A percentile compares a stretch with the other conserved stretches of the same genome.
phyloP scores from a whole-genome alignment of 2,797 vertebrate species.

The Chiroxiphia lanceolata region DNA sequence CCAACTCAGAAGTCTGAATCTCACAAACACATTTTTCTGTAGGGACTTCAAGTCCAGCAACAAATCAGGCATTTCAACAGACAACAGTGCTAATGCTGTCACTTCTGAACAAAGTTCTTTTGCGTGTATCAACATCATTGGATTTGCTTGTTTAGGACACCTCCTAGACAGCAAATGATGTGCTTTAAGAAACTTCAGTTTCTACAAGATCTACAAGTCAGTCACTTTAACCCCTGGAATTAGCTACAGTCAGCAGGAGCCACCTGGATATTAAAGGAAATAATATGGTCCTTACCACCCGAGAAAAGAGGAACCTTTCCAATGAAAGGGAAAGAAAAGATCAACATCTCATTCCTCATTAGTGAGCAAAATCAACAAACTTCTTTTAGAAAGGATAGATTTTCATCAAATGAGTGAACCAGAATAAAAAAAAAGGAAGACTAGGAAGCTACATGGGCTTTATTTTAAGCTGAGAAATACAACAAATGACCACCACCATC shows the following conservation, averaged over 20 bases:
- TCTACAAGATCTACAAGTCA: neutral
- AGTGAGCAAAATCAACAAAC: neutral
- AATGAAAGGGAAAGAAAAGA: neutral
- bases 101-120: neutral
- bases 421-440: neutral
- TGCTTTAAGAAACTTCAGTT: neutral
- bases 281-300: neutral
- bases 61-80: neutral
- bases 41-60: neutral
- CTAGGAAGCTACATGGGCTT: neutral
- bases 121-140: neutral
- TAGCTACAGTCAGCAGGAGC: neutral
- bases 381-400: neutral
- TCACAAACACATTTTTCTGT: neutral
- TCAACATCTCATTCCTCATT: neutral
- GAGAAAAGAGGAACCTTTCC: neutral
- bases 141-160: neutral
- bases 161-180: neutral
- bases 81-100: neutral
- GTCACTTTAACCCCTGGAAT: neutral
- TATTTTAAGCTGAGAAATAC: neutral
- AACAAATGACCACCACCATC: neutral
- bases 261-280: neutral
- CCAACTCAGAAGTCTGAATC: neutral
- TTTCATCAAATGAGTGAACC: neutral